Percentiles rank a stretch among this genome's conserved stretches.
phyloP scores from a whole-genome alignment of 2,888 invertebrate species.

The Spilarctia lutea region DNA sequence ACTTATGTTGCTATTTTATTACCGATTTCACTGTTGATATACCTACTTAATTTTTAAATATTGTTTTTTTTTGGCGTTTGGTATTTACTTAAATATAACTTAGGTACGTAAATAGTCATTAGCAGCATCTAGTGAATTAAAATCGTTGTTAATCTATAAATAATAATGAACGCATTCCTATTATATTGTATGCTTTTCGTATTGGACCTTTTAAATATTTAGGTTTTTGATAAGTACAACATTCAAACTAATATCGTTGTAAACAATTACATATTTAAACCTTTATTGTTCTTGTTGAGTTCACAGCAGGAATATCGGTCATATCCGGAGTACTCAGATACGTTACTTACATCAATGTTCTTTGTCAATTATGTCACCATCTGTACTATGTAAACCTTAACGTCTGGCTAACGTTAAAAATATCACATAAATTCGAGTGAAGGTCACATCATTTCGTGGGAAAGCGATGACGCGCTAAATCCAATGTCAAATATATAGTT shows the following conservation, averaged over 20 bases:
- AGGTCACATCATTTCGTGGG: background rate
- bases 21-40: background rate
- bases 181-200: background rate
- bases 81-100: background rate
- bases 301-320: constrained; percentile 48
- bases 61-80: background rate
- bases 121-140: background rate
- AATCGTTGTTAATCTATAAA: background rate
- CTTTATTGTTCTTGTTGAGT: constrained; percentile 42
- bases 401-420: background rate
- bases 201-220: no score
- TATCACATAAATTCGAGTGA: background rate
- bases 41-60: background rate
- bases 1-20: background rate
- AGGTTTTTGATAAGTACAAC: background rate
- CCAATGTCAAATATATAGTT: constrained; percentile 15
- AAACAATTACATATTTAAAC: constrained; percentile 48
- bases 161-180: background rate
- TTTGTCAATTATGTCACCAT: constrained; percentile 46
- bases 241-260: constrained; percentile 20
- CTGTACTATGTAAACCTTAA: constrained; percentile 14
- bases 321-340: constrained; percentile 58
- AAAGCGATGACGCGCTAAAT: constrained; percentile 1
- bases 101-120: background rate
- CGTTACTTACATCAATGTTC: constrained; percentile 45